These are phyloP conservation scores for Piaya cayana DNA, from an alignment of 2,113 vertebrate genomes.

Conservation along the genomic window DNA sequence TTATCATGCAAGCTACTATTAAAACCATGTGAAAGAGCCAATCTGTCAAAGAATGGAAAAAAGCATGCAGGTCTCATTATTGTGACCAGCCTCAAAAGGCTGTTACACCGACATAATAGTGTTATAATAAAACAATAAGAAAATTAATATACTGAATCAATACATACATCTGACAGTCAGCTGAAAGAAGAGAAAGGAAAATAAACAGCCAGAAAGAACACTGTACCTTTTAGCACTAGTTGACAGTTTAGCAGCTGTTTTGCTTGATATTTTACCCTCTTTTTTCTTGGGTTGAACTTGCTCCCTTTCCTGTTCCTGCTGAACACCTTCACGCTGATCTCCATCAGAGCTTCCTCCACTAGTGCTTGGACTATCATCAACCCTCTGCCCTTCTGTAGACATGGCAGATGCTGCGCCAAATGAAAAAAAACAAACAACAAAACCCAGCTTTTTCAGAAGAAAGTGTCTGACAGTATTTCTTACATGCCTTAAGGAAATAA, in stretches of 20 bases:
- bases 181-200: neutral
- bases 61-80: neutral
- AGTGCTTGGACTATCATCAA: conserved; percentile 97
- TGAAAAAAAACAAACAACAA: neutral
- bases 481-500: neutral
- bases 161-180: neutral
- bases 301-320: conserved; percentile 93
- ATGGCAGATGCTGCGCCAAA: conserved; percentile 85
- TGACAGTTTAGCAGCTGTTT: conserved; percentile 97
- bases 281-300: conserved; percentile 97
- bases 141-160: conserved; percentile 1
- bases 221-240: conserved; percentile 97
- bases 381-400: conserved; percentile 97
- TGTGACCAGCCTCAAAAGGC: neutral
- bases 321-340: conserved; percentile 91
- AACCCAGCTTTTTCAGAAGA: neutral
- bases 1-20: conserved; percentile 59
- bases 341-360: conserved; percentile 98
- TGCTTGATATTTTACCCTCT: conserved; percentile 98
- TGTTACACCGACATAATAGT: neutral
- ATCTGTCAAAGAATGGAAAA: conserved; percentile 38
- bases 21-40: conserved; percentile 53
- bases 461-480: neutral
- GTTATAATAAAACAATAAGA: neutral
- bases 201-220: neutral